Evolutionary conservation across 1,140 invertebrate genomes (phyloP).

Genomic region (Pteromalus puparum): DNA sequence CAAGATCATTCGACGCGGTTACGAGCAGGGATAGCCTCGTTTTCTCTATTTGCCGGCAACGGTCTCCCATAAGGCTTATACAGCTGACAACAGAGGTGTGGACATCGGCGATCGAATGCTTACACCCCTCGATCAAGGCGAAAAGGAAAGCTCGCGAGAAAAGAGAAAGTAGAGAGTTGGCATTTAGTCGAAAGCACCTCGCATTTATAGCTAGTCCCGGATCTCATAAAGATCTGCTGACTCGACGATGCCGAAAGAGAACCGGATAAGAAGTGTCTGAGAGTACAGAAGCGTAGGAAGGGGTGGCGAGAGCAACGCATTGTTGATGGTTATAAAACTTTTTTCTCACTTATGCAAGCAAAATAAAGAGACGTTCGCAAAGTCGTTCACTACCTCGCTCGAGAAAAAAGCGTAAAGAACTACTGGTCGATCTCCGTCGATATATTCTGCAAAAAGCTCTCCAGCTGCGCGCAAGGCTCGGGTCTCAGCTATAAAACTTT

Average conservation of each 20-base stretch:
- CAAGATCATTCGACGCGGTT: slow-evolving; percentile 54
- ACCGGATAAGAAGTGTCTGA: slow-evolving; percentile 41
- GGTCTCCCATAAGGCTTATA: neutral
- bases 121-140: slow-evolving; percentile 51
- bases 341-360: neutral
- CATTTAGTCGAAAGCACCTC: slow-evolving; percentile 61
- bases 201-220: slow-evolving; percentile 69
- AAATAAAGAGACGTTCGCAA: too few relatives aligned
- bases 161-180: slow-evolving; percentile 61
- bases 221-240: slow-evolving; percentile 75
- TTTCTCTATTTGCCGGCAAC: slow-evolving; percentile 69
- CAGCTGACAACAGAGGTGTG: slow-evolving; percentile 73
- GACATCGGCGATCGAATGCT: slow-evolving; percentile 66
- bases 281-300: neutral
- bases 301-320: neutral
- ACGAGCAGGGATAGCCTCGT: slow-evolving; percentile 12
- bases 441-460: neutral
- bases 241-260: neutral
- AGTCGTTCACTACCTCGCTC: too few relatives aligned
- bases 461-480: neutral
- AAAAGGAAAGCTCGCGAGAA: neutral
- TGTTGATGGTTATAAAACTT: neutral
- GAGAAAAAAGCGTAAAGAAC: too few relatives aligned
- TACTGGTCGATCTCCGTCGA: neutral
- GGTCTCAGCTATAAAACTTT: slow-evolving; percentile 60